These are phyloP conservation scores for Caenorhabditis remanei DNA, from an alignment of 1,140 invertebrate genomes.

Conservation along the genomic window DNA sequence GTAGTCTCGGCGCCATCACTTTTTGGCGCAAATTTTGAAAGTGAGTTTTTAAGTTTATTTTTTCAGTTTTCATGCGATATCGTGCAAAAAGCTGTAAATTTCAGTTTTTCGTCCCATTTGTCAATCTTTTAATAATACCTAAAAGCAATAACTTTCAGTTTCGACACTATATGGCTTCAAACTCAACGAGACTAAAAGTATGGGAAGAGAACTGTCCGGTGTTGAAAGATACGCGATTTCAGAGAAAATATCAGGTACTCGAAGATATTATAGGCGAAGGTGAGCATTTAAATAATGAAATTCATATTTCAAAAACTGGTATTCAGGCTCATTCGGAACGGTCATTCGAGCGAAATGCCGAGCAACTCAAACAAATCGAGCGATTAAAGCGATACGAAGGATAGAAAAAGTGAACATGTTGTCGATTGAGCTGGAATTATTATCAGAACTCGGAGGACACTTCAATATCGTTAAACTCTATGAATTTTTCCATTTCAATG, in stretches of 20 bases:
- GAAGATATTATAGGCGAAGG: slow-evolving; percentile 24
- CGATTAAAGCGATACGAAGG: slow-evolving; percentile 27
- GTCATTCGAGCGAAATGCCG: slow-evolving; percentile 33
- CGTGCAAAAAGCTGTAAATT: too few species aligned
- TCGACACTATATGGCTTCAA: neutral
- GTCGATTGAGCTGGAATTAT: slow-evolving; percentile 24
- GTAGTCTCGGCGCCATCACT: too few species aligned
- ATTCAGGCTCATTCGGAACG: slow-evolving; percentile 31
- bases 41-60: neutral
- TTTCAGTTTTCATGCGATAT: neutral
- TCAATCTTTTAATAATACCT: neutral
- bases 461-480: slow-evolving; percentile 38
- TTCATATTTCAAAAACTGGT: neutral
- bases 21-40: slow-evolving; percentile 36
- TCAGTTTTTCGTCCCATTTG: too few species aligned
- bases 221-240: neutral
- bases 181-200: neutral
- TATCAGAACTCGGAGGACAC: slow-evolving; percentile 47
- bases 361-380: neutral
- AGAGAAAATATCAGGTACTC: slow-evolving; percentile 5
- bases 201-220: slow-evolving; percentile 53
- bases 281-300: neutral
- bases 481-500: slow-evolving; percentile 33
- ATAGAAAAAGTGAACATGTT: slow-evolving; percentile 13
- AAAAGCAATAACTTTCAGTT: neutral